Percentiles rank a stretch among this genome's conserved stretches.
These are phyloP conservation scores for Cloeon dipterum DNA, from an alignment of 2,888 invertebrate genomes.

Conservation along the genomic window DNA sequence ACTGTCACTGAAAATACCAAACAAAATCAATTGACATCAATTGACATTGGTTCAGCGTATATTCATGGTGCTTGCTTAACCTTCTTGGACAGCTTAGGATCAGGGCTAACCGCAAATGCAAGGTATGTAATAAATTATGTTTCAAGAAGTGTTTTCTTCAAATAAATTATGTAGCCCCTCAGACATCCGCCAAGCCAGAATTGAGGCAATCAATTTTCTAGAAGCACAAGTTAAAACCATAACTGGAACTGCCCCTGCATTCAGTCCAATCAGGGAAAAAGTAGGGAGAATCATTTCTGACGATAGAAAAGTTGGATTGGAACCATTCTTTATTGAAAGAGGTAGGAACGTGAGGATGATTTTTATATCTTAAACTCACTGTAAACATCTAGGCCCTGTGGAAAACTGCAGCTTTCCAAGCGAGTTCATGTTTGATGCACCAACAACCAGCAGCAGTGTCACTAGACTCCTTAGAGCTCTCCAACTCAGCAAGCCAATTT, in stretches of 20 bases:
- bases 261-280: neutral
- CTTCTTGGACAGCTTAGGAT: conserved; percentile 77
- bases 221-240: neutral
- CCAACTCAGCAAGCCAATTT: conserved; percentile 64
- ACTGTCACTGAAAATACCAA: conserved; percentile 17
- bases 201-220: neutral
- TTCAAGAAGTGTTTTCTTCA: neutral
- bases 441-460: conserved; percentile 59
- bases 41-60: conserved; percentile 39
- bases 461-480: conserved; percentile 68
- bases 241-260: neutral
- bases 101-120: conserved; percentile 51
- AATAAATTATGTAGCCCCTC: conserved; percentile 3
- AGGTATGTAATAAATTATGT: conserved; percentile 16
- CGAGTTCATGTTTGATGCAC: conserved; percentile 47
- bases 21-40: conserved; percentile 8
- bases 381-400: neutral
- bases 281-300: neutral
- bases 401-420: neutral
- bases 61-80: conserved; percentile 80
- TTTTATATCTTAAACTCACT: neutral
- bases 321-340: conserved; percentile 48
- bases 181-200: neutral
- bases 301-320: conserved; percentile 28
- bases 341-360: conserved; percentile 16